phyloP scores from a whole-genome alignment of 2,888 invertebrate genomes.

The Campaea margaritaria region DNA sequence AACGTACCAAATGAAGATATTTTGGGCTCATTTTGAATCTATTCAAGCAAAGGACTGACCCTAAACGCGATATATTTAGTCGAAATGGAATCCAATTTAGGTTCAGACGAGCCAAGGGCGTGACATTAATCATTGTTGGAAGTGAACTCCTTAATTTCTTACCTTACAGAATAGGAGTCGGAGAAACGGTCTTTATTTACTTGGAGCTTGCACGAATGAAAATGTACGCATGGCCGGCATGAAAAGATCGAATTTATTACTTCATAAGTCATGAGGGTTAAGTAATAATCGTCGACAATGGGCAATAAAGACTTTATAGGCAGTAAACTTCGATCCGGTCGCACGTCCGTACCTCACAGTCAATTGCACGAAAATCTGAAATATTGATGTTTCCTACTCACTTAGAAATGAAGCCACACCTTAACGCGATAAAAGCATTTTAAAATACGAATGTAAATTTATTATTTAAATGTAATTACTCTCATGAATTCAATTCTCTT shows the following conservation, averaged over 20 bases:
- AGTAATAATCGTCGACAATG: conserved; percentile 84
- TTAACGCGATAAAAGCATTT: conserved; percentile 53
- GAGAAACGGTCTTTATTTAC: conserved; percentile 54
- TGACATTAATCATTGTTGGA: conserved; percentile 47
- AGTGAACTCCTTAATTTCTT: conserved; percentile 47
- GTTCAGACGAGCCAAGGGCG: conserved; percentile 37
- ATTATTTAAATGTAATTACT: conserved; percentile 52
- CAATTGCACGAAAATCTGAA: conserved; percentile 65
- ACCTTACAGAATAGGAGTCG: conserved; percentile 45
- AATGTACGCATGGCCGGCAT: conserved; percentile 66
- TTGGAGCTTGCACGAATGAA: conserved; percentile 53
- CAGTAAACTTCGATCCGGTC: conserved; percentile 80
- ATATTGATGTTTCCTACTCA: conserved; percentile 51
- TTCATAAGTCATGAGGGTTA: conserved; percentile 84
- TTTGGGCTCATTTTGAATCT: conserved; percentile 68
- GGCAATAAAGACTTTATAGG: conserved; percentile 84
- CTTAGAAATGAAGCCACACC: conserved; percentile 49
- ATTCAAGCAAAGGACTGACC: conserved; percentile 54
- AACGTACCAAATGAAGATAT: conserved; percentile 62
- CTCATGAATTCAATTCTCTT: conserved; percentile 45
- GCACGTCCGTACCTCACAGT: conserved; percentile 59
- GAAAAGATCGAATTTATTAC: conserved; percentile 81
- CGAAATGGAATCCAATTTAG: conserved; percentile 43
- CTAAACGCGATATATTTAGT: conserved; percentile 45
- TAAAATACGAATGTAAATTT: conserved; percentile 43